Conservation (phyloP, 2,797 vertebrate genomes). For the Cottoperca gobio region DNA sequence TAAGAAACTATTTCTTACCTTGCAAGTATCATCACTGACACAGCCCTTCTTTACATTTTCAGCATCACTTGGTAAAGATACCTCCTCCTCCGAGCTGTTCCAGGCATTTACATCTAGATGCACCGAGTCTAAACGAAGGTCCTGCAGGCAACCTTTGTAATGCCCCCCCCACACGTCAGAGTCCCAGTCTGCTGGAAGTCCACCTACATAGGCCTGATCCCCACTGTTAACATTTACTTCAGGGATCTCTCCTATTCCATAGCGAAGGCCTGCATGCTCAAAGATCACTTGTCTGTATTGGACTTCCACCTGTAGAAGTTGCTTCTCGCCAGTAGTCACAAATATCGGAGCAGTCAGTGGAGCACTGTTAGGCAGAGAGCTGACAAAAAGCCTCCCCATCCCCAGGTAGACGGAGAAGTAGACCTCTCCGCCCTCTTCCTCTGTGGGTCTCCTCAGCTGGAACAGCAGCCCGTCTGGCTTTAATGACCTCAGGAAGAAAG, state of each 20-base stretch:
- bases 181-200: conserved; percentile 73
- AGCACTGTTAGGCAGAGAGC: conserved; percentile 26
- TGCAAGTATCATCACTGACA: conserved; percentile 90
- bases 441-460: conserved; percentile 81
- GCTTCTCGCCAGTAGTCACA: conserved; percentile 85
- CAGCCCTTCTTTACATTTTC: conserved; percentile 86
- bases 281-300: conserved; percentile 75
- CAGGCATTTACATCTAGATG: conserved; percentile 77
- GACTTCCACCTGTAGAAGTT: conserved; percentile 85
- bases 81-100: conserved; percentile 49
- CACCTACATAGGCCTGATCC: conserved; percentile 85
- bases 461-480: conserved; percentile 88
- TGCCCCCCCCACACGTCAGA: conserved; percentile 86
- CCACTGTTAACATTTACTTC: conserved; percentile 72
- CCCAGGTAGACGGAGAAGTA: conserved; percentile 88
- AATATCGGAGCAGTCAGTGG: conserved; percentile 75
- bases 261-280: conserved; percentile 69
- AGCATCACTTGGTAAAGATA: conserved; percentile 68
- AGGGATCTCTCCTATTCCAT: conserved; percentile 75
- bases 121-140: conserved; percentile 85
- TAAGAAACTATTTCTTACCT: conserved; percentile 70
- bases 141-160: conserved; percentile 95
- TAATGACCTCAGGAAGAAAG: conserved; percentile 90
- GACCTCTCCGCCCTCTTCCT: conserved; percentile 36
- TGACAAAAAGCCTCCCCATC: conserved; percentile 82